These are phyloP conservation scores for Cervus canadensis DNA, from an alignment of 2,113 vertebrate genomes.

Conservation along the genomic window DNA sequence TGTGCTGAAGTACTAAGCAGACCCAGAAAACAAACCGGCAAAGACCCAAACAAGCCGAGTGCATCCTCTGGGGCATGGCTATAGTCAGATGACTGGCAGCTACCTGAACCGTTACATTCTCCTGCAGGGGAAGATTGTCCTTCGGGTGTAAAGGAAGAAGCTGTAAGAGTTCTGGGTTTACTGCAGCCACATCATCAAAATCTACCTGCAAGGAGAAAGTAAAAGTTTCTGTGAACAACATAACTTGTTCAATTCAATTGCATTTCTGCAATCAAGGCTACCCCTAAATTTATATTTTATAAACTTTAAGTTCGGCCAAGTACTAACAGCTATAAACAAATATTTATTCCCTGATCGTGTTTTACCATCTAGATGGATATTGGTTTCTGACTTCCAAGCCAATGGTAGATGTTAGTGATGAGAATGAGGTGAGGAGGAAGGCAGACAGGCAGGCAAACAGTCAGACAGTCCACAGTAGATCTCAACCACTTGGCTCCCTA, in stretches of 20 bases:
- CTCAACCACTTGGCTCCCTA: background rate
- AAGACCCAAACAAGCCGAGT: background rate
- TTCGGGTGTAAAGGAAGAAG: constrained; percentile 69
- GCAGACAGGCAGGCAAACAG: background rate
- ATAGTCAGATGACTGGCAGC: background rate
- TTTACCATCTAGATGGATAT: constrained; percentile 65
- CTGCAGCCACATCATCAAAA: constrained; percentile 76
- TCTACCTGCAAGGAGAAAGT: constrained; percentile 78
- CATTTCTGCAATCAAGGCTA: background rate
- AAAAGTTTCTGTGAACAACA: background rate
- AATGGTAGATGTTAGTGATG: background rate
- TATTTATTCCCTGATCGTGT: background rate
- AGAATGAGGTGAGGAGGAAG: constrained; percentile 29
- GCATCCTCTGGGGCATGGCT: background rate
- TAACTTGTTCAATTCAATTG: background rate
- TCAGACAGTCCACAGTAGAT: background rate
- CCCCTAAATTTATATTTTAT: constrained; percentile 7
- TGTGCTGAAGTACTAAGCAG: background rate
- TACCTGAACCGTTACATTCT: constrained; percentile 80
- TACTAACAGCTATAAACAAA: constrained; percentile 24
- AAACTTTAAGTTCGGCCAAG: constrained; percentile 34
- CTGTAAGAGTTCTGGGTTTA: constrained; percentile 81
- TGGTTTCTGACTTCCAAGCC: constrained; percentile 41
- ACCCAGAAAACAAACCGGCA: background rate
- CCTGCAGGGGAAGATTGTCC: constrained; percentile 79